phyloP scores from a whole-genome alignment of 2,797 vertebrate genomes.

The Protosalanx chinensis region DNA sequence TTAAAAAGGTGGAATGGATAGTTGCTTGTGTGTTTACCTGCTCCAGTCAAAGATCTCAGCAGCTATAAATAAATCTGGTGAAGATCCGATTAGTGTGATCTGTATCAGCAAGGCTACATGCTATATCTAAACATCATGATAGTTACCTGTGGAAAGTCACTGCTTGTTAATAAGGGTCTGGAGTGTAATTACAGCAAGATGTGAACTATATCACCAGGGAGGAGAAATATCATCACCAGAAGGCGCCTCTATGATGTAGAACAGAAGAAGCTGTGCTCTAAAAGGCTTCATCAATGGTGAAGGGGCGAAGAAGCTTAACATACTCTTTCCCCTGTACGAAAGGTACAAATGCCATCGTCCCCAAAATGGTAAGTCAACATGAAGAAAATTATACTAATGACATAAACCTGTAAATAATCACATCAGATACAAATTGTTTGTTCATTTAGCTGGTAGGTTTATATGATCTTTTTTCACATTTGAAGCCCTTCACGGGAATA shows the following conservation, averaged over 20 bases:
- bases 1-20: neutral
- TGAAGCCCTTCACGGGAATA: too few relatives aligned
- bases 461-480: neutral
- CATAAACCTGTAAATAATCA: neutral
- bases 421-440: neutral
- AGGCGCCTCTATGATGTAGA: neutral
- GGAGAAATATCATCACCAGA: neutral
- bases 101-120: neutral
- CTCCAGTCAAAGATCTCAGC: neutral
- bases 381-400: neutral
- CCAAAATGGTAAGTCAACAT: constrained; percentile 9
- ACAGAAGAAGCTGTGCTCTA: neutral
- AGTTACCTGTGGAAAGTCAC: neutral
- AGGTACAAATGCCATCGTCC: neutral
- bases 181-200: neutral
- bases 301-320: neutral
- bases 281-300: neutral
- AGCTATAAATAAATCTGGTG: neutral
- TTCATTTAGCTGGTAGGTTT: neutral
- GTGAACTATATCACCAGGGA: neutral
- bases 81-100: constrained; percentile 1
- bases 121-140: too few relatives aligned
- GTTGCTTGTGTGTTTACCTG: too few relatives aligned
- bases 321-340: constrained; percentile 1
- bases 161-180: neutral